phyloP scores from a whole-genome alignment of 2,113 vertebrate genomes.

The Hylia prasina region DNA sequence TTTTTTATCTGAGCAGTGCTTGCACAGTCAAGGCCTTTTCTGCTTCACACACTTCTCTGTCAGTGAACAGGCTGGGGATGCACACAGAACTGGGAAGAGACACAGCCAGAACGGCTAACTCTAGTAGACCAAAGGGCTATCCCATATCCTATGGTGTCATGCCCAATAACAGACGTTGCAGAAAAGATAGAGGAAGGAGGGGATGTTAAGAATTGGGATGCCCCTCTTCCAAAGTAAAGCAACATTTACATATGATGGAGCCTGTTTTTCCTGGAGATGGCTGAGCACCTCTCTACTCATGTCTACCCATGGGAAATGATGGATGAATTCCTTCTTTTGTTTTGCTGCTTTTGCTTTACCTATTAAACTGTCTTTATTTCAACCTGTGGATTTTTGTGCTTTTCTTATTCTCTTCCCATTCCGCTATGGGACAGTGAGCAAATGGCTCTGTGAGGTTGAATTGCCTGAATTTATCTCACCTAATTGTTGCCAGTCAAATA shows the following conservation, averaged over 20 bases:
- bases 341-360: not conserved
- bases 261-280: not conserved
- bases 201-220: accelerated
- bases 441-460: not conserved
- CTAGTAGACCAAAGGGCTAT: not conserved
- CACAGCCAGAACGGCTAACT: not conserved
- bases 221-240: not conserved
- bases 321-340: not conserved
- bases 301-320: accelerated
- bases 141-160: accelerated
- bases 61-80: not conserved
- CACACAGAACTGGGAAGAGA: not conserved
- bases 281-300: not conserved
- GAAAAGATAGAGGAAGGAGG: not conserved
- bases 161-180: not conserved
- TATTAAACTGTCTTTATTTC: not conserved
- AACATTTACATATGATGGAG: accelerated
- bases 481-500: not conserved
- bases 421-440: accelerated
- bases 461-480: not conserved
- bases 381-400: not conserved
- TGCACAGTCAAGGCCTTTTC: not conserved
- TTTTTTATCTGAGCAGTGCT: not conserved
- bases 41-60: not conserved
- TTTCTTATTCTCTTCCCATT: not conserved